Evolutionary conservation across 1,140 invertebrate species (phyloP).

Genomic region (Proctacanthus coquilletti): DNA sequence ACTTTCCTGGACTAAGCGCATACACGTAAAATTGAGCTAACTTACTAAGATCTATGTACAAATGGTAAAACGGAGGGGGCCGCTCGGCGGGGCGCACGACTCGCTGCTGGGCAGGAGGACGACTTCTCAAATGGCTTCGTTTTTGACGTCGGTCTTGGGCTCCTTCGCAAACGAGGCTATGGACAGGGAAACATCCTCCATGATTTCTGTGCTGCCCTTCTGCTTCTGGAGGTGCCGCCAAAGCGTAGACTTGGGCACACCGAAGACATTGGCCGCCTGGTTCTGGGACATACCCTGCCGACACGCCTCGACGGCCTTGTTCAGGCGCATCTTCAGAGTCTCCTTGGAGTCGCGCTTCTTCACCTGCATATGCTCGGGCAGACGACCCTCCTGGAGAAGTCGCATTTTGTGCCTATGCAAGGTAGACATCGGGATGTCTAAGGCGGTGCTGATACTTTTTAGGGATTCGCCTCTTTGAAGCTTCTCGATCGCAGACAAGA

Average conservation of each 20-base stretch:
- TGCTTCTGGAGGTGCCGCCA: slow-evolving; percentile 38
- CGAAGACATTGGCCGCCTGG: slow-evolving; percentile 35
- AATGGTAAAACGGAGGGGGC: no score
- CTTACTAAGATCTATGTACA: no score
- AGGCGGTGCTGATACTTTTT: slow-evolving; percentile 35
- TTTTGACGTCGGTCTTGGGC: no score
- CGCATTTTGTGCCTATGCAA: slow-evolving; percentile 39
- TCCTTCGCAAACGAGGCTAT: no score
- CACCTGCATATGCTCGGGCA: slow-evolving; percentile 32
- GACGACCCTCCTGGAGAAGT: slow-evolving; percentile 35
- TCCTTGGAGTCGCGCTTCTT: slow-evolving; percentile 33
- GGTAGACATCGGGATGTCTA: slow-evolving; percentile 42
- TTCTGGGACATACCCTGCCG: slow-evolving; percentile 42
- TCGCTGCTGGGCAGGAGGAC: no score
- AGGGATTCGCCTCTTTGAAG: slow-evolving; percentile 38
- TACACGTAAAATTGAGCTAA: no score
- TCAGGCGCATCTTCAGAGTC: slow-evolving; percentile 33
- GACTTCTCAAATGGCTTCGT: no score
- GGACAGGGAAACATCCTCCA: no score
- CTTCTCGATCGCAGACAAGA: slow-evolving; percentile 36
- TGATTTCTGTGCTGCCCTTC: slow-evolving; percentile 6
- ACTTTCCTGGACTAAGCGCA: no score
- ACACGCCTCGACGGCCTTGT: slow-evolving; percentile 39
- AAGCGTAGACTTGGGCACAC: slow-evolving; percentile 44
- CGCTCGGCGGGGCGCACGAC: no score